Evolutionary conservation across 2,888 invertebrate genomes (phyloP).

Genomic region (Tetanocera ferruginea): DNA sequence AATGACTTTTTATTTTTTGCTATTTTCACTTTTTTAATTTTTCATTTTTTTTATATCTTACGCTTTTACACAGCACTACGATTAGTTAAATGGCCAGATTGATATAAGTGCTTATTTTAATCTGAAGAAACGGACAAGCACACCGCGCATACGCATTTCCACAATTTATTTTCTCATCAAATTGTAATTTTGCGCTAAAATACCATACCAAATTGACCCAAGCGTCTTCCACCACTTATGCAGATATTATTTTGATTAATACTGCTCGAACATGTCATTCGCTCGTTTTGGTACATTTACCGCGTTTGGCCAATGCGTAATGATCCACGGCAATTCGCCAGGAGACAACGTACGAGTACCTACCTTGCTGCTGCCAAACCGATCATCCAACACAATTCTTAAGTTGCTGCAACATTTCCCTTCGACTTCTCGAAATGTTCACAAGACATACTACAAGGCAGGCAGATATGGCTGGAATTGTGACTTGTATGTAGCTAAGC

Average conservation of each 20-base stretch:
- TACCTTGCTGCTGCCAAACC: neutral
- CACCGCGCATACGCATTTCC: slow-evolving; percentile 25
- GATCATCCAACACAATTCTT: neutral
- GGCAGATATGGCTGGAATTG: neutral
- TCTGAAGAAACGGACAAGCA: too few relatives aligned
- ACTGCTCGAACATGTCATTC: slow-evolving; percentile 67
- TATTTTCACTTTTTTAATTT: neutral
- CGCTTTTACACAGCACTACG: neutral
- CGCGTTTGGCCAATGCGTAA: slow-evolving; percentile 60
- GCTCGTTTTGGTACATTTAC: slow-evolving; percentile 68
- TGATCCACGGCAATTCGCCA: slow-evolving; percentile 44
- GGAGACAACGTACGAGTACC: slow-evolving; percentile 12
- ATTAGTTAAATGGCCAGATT: slow-evolving; percentile 16
- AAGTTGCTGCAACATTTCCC: neutral
- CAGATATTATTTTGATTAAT: slow-evolving; percentile 69
- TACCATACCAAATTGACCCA: slow-evolving; percentile 43
- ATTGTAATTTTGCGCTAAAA: slow-evolving; percentile 65
- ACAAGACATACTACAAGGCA: neutral
- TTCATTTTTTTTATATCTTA: neutral
- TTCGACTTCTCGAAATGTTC: neutral
- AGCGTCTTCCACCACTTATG: slow-evolving; percentile 64
- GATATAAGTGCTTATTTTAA: neutral
- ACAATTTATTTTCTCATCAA: slow-evolving; percentile 70
- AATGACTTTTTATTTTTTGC: neutral
- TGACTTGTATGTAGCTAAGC: neutral